These are phyloP conservation scores for Notiomystis cincta DNA, from an alignment of 2,113 vertebrate species.

Conservation along the genomic window DNA sequence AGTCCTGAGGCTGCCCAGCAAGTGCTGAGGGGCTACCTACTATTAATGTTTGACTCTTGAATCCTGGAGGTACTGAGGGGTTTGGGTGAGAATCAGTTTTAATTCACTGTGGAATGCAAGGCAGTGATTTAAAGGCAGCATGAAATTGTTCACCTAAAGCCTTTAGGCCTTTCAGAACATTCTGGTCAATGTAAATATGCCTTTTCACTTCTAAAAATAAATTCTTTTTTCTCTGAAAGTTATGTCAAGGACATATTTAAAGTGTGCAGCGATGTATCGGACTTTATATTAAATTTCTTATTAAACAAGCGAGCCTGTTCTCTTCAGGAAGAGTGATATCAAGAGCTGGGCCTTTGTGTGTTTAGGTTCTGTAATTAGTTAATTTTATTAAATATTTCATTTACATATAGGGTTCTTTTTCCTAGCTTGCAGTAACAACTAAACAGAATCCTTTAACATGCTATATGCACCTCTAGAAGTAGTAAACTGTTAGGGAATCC, in stretches of 20 bases:
- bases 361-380: neutral
- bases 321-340: neutral
- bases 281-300: neutral
- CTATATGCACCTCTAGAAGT: neutral
- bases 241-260: neutral
- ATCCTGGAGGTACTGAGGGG: neutral
- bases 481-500: neutral
- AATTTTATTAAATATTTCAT: neutral
- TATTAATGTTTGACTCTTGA: neutral
- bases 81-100: neutral
- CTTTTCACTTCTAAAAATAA: neutral
- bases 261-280: accelerated
- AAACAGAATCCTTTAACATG: neutral
- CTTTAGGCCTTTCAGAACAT: neutral
- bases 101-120: neutral
- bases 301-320: neutral
- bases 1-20: neutral
- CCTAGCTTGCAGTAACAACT: neutral
- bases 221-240: neutral
- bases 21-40: neutral
- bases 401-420: neutral
- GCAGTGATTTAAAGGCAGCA: neutral
- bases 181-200: neutral
- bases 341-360: neutral
- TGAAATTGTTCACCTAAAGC: neutral